Base-by-base conservation (phyloP, 2,888 invertebrate genomes). In the Plebejus anna region DNA sequence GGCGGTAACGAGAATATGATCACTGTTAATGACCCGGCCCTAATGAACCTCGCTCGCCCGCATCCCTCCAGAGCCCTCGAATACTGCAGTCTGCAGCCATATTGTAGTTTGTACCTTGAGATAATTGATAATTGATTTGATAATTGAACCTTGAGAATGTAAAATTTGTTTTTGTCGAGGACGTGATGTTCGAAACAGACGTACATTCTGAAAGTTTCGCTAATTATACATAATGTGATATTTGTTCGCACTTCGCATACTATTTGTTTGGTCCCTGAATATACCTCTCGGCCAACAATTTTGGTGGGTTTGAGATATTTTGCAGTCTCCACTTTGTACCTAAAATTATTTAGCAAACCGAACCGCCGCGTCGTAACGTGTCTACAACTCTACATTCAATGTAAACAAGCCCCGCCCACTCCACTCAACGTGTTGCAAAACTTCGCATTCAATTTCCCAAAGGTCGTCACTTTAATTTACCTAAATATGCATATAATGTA, bases 1-100 rank as follows among this genome's bases (percentile, higher is more conserved):
- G 78, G 83, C 88, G 78, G 84, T 89, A 89, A 90, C 87, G 89
- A 89, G 83, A 78, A 76, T 81, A 83, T 87, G 89, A 89, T 90
- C 84, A 86, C 80, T 87, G 82, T 82, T 89, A 89, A 90, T 89
- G 82, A 84, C 80, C 82, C 79, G 84, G 83, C 81, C 78, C 78
- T 88, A 87, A 89, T 85, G 85, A 84, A 76, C 77, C 73, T 78
- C 32, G 3, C 1, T 32, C 66, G 32, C 4, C 5, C 5, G 32
- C 9, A 9, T 9, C 47, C 9, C 9, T 47, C 11, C 9, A 47
- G 2, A 28, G 66, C 4, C 32, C 66, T 66, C 2, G 7, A 61
- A n/a, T 28, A 59, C 13, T 66, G 32, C 32, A 42, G 42, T 22
- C 32, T 32, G 32, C 32, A 32, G 32, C 47, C 9, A 47, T 47